These are phyloP conservation scores for Nasua narica DNA, from an alignment of 2,797 vertebrate species.

Conservation along the genomic window DNA sequence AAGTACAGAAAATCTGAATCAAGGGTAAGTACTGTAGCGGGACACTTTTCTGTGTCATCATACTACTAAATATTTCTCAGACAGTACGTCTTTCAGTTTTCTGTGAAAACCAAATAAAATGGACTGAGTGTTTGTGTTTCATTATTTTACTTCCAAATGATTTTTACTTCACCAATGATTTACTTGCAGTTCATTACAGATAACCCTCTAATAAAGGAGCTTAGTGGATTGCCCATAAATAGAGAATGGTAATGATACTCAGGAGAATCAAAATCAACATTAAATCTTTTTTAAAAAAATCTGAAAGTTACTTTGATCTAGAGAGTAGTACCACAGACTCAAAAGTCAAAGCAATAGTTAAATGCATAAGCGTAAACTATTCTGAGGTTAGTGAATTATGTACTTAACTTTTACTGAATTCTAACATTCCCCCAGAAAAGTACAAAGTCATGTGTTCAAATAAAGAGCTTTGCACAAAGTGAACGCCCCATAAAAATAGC, in stretches of 20 bases:
- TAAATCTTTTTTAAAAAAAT: not conserved
- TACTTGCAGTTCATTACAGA: not conserved
- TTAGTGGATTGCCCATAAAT: not conserved
- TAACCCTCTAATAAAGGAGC: not conserved
- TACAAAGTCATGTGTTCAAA: not conserved
- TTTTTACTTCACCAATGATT: not conserved
- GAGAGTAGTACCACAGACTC: not conserved
- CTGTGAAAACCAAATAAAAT: not conserved
- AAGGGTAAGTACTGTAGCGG: not conserved
- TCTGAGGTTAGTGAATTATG: not conserved
- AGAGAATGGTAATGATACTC: not conserved
- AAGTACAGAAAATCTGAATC: not conserved
- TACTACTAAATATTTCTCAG: not conserved
- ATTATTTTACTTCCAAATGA: conserved; percentile 35
- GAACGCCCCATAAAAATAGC: not conserved
- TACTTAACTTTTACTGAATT: not conserved
- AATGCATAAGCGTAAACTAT: not conserved
- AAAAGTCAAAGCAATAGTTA: not conserved
- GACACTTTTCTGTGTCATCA: not conserved
- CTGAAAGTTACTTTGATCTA: not conserved
- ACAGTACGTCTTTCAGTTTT: not conserved
- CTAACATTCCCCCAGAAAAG: not conserved
- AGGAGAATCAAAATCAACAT: not conserved
- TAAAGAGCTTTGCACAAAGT: not conserved
- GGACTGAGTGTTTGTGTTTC: not conserved